Conservation (phyloP, 2,888 invertebrate genomes). For the Colostygia pectinataria region DNA sequence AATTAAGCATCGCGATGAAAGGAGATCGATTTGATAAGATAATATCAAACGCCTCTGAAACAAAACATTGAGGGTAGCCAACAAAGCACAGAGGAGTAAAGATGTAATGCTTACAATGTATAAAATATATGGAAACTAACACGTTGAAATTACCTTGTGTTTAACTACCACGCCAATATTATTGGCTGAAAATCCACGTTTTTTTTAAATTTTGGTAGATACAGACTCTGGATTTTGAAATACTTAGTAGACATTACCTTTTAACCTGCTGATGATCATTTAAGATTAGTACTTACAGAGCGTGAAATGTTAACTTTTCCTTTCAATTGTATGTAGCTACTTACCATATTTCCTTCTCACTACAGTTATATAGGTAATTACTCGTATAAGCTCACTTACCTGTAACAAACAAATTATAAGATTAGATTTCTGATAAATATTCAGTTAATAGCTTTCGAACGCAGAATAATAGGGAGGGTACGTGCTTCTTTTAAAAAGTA, state of each 20-base stretch:
- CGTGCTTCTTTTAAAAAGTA: neutral
- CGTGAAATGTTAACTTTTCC: constrained; percentile 37
- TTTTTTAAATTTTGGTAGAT: no score
- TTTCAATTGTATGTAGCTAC: constrained; percentile 26
- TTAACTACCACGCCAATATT: no score
- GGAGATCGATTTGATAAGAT: constrained; percentile 36
- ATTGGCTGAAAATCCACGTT: no score
- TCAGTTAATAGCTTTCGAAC: neutral
- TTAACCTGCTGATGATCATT: constrained; percentile 11
- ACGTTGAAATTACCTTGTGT: no score
- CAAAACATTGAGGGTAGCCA: neutral
- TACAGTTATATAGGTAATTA: constrained; percentile 10
- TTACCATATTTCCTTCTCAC: constrained; percentile 19
- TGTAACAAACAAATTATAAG: constrained; percentile 53
- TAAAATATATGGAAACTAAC: no score
- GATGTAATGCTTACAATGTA: no score
- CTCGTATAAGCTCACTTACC: constrained; percentile 53
- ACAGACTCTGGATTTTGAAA: neutral
- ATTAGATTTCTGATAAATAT: constrained; percentile 15
- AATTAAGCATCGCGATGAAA: constrained; percentile 47
- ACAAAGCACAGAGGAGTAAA: neutral
- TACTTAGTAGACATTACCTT: neutral
- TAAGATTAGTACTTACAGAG: constrained; percentile 40
- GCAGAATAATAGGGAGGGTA: neutral
- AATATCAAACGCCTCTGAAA: constrained; percentile 20